phyloP scores from a whole-genome alignment of 2,797 vertebrate genomes.

The Poecilia velifera region DNA sequence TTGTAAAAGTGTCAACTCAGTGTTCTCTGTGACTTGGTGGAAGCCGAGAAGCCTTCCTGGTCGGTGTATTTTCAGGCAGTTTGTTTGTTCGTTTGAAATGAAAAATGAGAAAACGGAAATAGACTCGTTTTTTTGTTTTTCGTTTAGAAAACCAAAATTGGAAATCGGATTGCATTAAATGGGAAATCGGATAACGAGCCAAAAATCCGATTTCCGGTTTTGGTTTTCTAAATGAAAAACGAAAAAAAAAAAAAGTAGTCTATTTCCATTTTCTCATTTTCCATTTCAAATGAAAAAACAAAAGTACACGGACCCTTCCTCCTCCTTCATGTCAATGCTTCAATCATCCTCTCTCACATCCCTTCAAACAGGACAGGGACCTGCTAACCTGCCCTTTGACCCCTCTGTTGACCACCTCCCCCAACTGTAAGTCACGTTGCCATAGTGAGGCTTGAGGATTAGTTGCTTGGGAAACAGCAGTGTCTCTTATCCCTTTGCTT shows the following conservation, averaged over 20 bases:
- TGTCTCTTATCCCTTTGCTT: conserved; percentile 49
- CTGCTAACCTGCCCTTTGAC: conserved; percentile 60
- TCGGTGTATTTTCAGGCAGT: too few relatives aligned
- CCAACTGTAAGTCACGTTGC: conserved; percentile 47
- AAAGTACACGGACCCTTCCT: not conserved
- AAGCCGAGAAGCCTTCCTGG: not conserved
- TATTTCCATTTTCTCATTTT: too few relatives aligned
- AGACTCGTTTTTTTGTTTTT: too few relatives aligned
- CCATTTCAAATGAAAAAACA: too few relatives aligned
- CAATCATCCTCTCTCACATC: conserved; percentile 51
- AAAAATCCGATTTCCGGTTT: too few relatives aligned
- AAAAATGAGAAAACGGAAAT: too few relatives aligned
- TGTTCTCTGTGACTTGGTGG: conserved; percentile 1
- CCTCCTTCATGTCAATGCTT: conserved; percentile 36
- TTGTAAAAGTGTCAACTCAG: not conserved
- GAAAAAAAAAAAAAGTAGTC: too few relatives aligned
- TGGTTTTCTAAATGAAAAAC: too few relatives aligned
- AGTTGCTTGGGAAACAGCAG: conserved; percentile 77
- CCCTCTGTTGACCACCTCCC: conserved; percentile 48
- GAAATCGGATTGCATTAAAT: too few relatives aligned
- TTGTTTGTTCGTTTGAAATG: too few relatives aligned
- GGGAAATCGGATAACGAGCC: too few relatives aligned
- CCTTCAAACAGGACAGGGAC: conserved; percentile 51
- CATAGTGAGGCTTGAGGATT: conserved; percentile 67
- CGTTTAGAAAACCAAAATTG: too few relatives aligned